Evolutionary conservation across 1,140 invertebrate species (phyloP).

Genomic region (Nomia melanderi): DNA sequence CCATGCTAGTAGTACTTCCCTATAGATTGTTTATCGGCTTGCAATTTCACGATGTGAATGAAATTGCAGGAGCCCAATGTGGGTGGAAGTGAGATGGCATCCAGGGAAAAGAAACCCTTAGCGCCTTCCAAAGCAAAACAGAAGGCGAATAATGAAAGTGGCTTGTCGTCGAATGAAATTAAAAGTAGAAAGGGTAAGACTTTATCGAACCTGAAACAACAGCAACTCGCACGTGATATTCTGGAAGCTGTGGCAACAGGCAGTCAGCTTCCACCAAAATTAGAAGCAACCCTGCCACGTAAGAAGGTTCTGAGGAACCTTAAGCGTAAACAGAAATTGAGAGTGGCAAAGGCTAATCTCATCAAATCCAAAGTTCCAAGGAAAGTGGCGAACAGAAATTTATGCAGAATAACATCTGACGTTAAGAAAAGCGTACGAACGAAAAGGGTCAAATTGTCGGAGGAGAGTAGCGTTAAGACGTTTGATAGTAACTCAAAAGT

Average conservation of each 20-base stretch:
- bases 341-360: conserved; percentile 70
- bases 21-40: neutral
- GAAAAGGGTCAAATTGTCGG: conserved; percentile 56
- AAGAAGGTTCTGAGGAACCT: conserved; percentile 75
- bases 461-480: conserved; percentile 34
- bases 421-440: conserved; percentile 66
- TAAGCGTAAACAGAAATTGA: conserved; percentile 75
- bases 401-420: conserved; percentile 69
- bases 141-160: conserved; percentile 77
- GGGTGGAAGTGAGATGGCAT: conserved; percentile 82
- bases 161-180: conserved; percentile 67
- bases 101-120: conserved; percentile 81
- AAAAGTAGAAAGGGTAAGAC: conserved; percentile 73
- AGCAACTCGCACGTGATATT: conserved; percentile 70
- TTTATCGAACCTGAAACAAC: conserved; percentile 69
- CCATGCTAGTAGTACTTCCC: neutral
- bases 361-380: conserved; percentile 75
- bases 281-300: conserved; percentile 76
- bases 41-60: conserved; percentile 46
- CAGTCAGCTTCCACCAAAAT: conserved; percentile 74
- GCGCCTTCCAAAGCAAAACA: conserved; percentile 79
- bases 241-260: conserved; percentile 70
- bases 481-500: conserved; percentile 21
- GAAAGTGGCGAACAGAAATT: conserved; percentile 73
- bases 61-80: conserved; percentile 80